phyloP scores from a whole-genome alignment of 2,888 invertebrate genomes.

The Thymelicus lineola region DNA sequence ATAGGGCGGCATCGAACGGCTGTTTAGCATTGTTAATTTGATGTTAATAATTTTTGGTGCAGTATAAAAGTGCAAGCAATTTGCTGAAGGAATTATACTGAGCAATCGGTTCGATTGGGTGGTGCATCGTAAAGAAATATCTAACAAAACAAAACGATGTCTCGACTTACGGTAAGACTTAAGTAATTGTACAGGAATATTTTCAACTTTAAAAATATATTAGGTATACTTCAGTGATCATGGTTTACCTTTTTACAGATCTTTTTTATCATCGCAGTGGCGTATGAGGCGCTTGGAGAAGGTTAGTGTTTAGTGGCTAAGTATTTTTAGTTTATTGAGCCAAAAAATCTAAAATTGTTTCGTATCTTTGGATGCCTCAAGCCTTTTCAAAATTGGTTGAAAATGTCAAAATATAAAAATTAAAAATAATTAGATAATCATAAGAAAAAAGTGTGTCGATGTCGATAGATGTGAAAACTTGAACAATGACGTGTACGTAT shows the following conservation, averaged over 20 bases:
- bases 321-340: too few species aligned
- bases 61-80: slow-evolving; percentile 77
- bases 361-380: too few species aligned
- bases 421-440: too few species aligned
- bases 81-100: slow-evolving; percentile 59
- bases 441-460: too few species aligned
- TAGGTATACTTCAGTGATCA: background rate
- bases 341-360: too few species aligned
- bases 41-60: slow-evolving; percentile 75
- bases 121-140: slow-evolving; percentile 55
- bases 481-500: too few species aligned
- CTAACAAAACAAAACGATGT: slow-evolving; percentile 61
- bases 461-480: too few species aligned
- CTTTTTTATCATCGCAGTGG: slow-evolving; percentile 76
- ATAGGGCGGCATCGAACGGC: slow-evolving; percentile 67
- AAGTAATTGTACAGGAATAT: too few species aligned
- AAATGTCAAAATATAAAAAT: too few species aligned
- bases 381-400: too few species aligned
- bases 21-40: slow-evolving; percentile 79
- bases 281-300: slow-evolving; percentile 71
- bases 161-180: slow-evolving; percentile 74
- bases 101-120: slow-evolving; percentile 61
- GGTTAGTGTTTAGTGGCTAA: slow-evolving; percentile 53
- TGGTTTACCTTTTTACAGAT: slow-evolving; percentile 60
- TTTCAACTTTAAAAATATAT: too few species aligned